Base-by-base conservation (phyloP, 2,797 vertebrate genomes). In the Rhynchonycteris naso region DNA sequence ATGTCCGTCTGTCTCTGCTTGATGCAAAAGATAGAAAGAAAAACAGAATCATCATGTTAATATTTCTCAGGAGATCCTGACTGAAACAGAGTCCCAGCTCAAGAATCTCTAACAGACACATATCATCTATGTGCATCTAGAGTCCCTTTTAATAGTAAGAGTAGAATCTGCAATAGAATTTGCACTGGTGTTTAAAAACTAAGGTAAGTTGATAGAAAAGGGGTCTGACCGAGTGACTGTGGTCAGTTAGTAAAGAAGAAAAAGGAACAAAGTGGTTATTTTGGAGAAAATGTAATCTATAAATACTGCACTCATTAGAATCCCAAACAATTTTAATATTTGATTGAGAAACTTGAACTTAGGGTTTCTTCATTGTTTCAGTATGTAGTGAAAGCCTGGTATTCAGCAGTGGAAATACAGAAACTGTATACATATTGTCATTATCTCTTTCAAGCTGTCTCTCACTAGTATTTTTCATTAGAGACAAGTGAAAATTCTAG, bases 401-500 rank as follows among this genome's bases (percentile, higher is more conserved):
- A 88, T 91, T 54, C 75, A 92, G 85, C 78, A 47, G 28, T 78
- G 43, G 54, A 81, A 96, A 92, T n/a, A 76, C 68, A 84, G 58
- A 76, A 94, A 86, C 56, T 74, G 24, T 35, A 66, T 28, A 33
- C 18, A 22, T 6, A 35, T 52, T 65, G 68, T 65, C 81, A 81
- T 90, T 75, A 63, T 52, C 63, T 93, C 54, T 94, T 30, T 75
- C 50, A 72, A 61, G 24, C 33, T 94, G 56, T 83, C 76, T 75
- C 50, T 58, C 75, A 74, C 33, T 26, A 18, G 50, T 68, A 90
- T 88, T 94, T 83, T 50, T 52, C 35, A 83, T 82, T 35, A 74
- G 54, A 93, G 59, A 89, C 85, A 92, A 95, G 85, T 78, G 24
- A 93, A 94, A 92, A 95, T 89, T 79, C 33, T 19, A 86, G 63